Evolutionary conservation across 2,888 invertebrate species (phyloP).

Genomic region (Dascillus cervinus): DNA sequence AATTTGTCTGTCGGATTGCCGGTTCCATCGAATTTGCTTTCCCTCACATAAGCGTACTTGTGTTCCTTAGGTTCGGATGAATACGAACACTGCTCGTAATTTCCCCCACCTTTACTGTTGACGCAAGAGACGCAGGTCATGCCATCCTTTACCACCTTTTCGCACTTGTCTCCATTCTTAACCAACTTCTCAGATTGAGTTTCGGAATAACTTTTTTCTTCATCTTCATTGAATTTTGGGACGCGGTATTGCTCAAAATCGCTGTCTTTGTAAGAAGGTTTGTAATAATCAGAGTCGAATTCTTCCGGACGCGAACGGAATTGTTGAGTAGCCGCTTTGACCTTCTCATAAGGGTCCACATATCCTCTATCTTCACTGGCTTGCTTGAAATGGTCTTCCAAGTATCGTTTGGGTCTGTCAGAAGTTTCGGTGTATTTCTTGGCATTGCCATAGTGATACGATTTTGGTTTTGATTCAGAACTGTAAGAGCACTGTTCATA

Average conservation of each 20-base stretch:
- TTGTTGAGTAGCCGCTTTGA: slow-evolving; percentile 37
- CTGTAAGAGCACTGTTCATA: slow-evolving; percentile 53
- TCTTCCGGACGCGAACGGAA: slow-evolving; percentile 47
- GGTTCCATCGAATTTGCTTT: slow-evolving; percentile 54
- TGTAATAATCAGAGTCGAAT: slow-evolving; percentile 43
- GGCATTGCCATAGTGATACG: slow-evolving; percentile 36
- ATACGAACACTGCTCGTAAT: slow-evolving; percentile 74
- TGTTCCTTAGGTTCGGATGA: slow-evolving; percentile 65
- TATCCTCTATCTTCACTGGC: slow-evolving; percentile 40
- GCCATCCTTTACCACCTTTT: slow-evolving; percentile 55
- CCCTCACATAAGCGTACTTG: slow-evolving; percentile 58
- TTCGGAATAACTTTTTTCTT: slow-evolving; percentile 54
- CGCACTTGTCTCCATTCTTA: slow-evolving; percentile 57
- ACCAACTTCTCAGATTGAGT: slow-evolving; percentile 51
- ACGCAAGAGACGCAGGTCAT: slow-evolving; percentile 68
- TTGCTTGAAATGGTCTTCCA: slow-evolving; percentile 24
- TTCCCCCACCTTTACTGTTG: slow-evolving; percentile 65
- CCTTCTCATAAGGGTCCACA: slow-evolving; percentile 48
- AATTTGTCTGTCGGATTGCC: slow-evolving; percentile 47
- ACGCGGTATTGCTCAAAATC: slow-evolving; percentile 43
- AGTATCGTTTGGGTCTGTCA: slow-evolving; percentile 40
- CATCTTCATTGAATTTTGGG: slow-evolving; percentile 48
- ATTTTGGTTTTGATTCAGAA: slow-evolving; percentile 42
- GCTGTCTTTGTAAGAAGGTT: slow-evolving; percentile 15
- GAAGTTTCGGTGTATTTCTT: slow-evolving; percentile 38